phyloP scores from a whole-genome alignment of 2,888 invertebrate species.

The Rhagonycha fulva region DNA sequence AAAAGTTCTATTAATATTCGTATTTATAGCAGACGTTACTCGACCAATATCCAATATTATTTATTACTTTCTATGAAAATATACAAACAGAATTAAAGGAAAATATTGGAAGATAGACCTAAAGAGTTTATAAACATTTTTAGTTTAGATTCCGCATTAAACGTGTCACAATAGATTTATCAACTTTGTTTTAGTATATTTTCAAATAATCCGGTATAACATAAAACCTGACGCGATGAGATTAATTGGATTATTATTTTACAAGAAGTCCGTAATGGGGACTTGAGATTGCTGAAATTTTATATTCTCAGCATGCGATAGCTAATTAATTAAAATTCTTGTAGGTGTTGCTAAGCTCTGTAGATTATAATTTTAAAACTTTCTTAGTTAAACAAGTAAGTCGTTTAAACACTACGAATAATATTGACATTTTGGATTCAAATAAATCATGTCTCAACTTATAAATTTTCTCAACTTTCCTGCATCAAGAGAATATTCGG shows the following conservation, averaged over 20 bases:
- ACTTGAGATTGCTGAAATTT: background rate
- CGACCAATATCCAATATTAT: background rate
- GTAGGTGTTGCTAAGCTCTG: background rate
- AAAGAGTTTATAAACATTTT: too few relatives aligned
- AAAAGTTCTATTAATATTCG: background rate
- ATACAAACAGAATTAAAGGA: background rate
- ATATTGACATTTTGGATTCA: background rate
- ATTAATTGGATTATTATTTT: background rate
- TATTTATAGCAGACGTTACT: background rate
- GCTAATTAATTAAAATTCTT: background rate
- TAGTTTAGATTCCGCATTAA: too few relatives aligned
- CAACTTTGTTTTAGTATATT: too few relatives aligned
- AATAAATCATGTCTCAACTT: background rate
- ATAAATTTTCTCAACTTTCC: background rate
- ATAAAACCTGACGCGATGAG: background rate
- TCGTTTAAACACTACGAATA: background rate
- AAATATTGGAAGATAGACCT: too few relatives aligned
- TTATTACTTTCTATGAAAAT: background rate
- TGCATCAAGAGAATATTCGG: background rate
- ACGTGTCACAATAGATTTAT: too few relatives aligned
- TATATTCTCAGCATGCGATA: background rate
- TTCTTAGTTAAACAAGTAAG: background rate
- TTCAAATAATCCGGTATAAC: background rate
- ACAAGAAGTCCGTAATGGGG: background rate
- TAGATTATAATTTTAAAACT: background rate